phyloP scores from a whole-genome alignment of 2,888 invertebrate genomes.

The Stenolophus ochropezus region DNA sequence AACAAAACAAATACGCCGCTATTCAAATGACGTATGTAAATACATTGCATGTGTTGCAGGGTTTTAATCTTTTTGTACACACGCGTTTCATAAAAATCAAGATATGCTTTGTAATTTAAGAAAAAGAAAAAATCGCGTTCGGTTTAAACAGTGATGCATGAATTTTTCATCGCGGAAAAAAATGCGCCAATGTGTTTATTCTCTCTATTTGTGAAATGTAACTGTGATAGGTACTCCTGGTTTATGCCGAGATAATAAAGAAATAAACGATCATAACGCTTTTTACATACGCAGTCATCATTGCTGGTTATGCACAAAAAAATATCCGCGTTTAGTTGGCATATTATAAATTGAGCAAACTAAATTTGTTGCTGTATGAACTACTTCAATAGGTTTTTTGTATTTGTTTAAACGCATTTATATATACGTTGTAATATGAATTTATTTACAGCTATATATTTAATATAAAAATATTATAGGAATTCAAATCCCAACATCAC shows the following conservation, averaged over 20 bases:
- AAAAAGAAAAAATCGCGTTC: not conserved
- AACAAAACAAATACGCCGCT: slow-evolving; percentile 23
- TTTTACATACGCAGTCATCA: too few relatives aligned
- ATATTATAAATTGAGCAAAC: too few relatives aligned
- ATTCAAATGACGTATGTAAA: slow-evolving; percentile 48
- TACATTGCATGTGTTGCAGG: slow-evolving; percentile 29
- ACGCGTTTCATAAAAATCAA: slow-evolving; percentile 17
- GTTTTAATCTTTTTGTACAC: slow-evolving; percentile 22
- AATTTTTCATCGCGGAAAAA: not conserved
- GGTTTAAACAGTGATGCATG: not conserved
- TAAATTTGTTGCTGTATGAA: too few relatives aligned
- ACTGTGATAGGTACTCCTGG: not conserved
- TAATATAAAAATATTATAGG: too few relatives aligned
- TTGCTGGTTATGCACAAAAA: too few relatives aligned
- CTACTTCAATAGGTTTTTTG: too few relatives aligned
- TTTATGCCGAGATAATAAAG: not conserved
- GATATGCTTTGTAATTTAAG: slow-evolving; percentile 7
- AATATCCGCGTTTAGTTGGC: too few relatives aligned
- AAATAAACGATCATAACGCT: not conserved
- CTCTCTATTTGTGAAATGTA: not conserved
- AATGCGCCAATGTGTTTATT: not conserved
- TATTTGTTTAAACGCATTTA: too few relatives aligned
- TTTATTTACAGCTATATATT: too few relatives aligned
- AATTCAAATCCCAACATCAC: too few relatives aligned
- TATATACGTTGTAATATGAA: too few relatives aligned